Conservation (phyloP, 2,113 vertebrate species). For the Sciurus niger region DNA sequence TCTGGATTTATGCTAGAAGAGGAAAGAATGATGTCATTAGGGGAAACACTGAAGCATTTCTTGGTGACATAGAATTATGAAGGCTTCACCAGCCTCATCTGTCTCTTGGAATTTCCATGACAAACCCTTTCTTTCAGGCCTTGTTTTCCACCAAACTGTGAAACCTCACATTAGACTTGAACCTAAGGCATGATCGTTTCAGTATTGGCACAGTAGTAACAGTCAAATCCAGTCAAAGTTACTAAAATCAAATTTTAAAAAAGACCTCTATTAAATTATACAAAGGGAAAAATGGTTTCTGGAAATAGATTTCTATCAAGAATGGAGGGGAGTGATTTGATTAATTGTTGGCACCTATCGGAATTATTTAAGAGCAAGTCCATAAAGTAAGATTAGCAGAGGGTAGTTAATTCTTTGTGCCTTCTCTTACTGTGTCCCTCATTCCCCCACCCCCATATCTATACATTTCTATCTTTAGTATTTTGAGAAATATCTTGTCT, state of each 20-base stretch:
- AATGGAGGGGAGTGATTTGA: slow-evolving; percentile 52
- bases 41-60: slow-evolving; percentile 73
- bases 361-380: slow-evolving; percentile 62
- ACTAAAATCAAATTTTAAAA: not conserved
- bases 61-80: slow-evolving; percentile 47
- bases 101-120: slow-evolving; percentile 69
- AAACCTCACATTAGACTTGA: slow-evolving; percentile 53
- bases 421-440: not conserved
- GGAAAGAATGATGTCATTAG: slow-evolving; percentile 56
- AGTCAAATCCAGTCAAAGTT: slow-evolving; percentile 47
- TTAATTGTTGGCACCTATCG: slow-evolving; percentile 40
- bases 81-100: not conserved
- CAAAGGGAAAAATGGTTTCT: slow-evolving; percentile 77
- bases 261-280: slow-evolving; percentile 72
- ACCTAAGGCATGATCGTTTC: not conserved
- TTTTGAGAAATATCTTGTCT: not conserved
- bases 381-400: not conserved
- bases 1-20: slow-evolving; percentile 53
- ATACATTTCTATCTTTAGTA: not conserved
- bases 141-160: slow-evolving; percentile 61
- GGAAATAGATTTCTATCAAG: slow-evolving; percentile 75
- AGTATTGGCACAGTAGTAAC: not conserved
- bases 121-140: slow-evolving; percentile 57
- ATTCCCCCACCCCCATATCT: rapidly evolving
- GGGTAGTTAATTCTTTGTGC: not conserved